Conservation (phyloP, 1,140 invertebrate species). For the Drosophila sp. region DNA sequence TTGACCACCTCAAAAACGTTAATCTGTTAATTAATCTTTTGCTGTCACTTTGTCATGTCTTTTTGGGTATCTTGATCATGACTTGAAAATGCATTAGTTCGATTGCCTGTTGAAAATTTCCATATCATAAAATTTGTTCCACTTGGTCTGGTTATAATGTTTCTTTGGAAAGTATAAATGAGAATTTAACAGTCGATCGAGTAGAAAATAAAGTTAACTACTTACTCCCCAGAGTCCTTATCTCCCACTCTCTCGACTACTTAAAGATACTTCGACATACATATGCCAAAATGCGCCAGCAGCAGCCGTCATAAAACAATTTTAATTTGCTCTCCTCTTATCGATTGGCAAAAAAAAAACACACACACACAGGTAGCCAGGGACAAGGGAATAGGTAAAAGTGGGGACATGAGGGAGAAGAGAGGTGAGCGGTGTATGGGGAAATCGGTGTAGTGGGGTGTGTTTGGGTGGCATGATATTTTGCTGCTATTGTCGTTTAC, state of each 20-base stretch:
- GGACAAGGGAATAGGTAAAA: not conserved
- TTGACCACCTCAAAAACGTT: not conserved
- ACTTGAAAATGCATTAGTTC: no score
- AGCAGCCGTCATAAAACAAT: slow-evolving; percentile 30
- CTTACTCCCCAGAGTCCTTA: not conserved
- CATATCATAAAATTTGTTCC: slow-evolving; percentile 20
- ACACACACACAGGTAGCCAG: not conserved
- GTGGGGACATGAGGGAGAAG: not conserved
- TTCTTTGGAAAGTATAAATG: not conserved
- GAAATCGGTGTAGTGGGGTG: not conserved
- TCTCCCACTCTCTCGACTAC: not conserved
- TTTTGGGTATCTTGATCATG: no score
- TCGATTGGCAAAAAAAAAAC: slow-evolving; percentile 30
- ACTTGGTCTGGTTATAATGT: not conserved
- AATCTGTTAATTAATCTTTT: not conserved
- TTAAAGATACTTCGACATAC: not conserved
- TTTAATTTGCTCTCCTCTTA: slow-evolving; percentile 49
- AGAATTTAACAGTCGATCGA: slow-evolving; percentile 42
- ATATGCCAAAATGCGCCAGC: slow-evolving; percentile 2
- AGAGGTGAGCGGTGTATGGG: not conserved
- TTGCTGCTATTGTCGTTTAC: slow-evolving; percentile 35
- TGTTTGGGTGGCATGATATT: not conserved
- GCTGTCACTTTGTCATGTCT: not conserved
- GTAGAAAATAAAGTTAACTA: slow-evolving; percentile 18
- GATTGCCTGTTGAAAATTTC: no score